phyloP scores from a whole-genome alignment of 2,797 vertebrate species.

The Xenops minutus region DNA sequence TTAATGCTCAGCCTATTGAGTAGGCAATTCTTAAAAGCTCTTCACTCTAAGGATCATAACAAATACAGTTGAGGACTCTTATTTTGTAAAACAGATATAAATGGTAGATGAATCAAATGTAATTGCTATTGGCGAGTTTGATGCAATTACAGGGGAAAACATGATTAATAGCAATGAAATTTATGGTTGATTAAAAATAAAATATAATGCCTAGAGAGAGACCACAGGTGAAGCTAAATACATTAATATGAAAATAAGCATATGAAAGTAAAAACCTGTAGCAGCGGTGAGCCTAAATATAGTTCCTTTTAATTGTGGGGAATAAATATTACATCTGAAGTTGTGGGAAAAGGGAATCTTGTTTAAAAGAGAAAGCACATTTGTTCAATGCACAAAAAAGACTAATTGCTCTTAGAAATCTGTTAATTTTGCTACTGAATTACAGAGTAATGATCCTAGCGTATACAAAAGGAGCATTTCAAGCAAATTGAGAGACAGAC shows the following conservation, averaged over 20 bases:
- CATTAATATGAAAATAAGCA: neutral
- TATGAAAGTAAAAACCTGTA: neutral
- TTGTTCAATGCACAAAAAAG: neutral
- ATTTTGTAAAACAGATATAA: neutral
- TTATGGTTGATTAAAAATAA: slow-evolving; percentile 5
- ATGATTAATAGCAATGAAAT: neutral
- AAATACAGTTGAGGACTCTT: neutral
- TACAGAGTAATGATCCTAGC: neutral
- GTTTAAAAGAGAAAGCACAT: neutral
- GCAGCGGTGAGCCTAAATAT: neutral
- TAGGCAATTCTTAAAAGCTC: neutral
- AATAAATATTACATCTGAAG: neutral
- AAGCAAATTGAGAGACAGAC: neutral
- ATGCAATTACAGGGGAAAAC: neutral
- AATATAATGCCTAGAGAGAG: neutral
- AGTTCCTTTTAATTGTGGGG: neutral
- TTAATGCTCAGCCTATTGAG: neutral
- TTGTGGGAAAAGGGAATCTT: neutral
- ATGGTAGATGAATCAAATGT: neutral
- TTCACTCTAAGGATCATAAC: neutral
- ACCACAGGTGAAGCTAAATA: neutral
- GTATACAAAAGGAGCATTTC: neutral
- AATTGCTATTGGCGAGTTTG: neutral
- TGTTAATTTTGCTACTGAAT: neutral
- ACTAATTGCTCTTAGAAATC: neutral